These are phyloP conservation scores for Muntiacus muntjak DNA, from an alignment of 2,113 vertebrate species.

Conservation along the genomic window DNA sequence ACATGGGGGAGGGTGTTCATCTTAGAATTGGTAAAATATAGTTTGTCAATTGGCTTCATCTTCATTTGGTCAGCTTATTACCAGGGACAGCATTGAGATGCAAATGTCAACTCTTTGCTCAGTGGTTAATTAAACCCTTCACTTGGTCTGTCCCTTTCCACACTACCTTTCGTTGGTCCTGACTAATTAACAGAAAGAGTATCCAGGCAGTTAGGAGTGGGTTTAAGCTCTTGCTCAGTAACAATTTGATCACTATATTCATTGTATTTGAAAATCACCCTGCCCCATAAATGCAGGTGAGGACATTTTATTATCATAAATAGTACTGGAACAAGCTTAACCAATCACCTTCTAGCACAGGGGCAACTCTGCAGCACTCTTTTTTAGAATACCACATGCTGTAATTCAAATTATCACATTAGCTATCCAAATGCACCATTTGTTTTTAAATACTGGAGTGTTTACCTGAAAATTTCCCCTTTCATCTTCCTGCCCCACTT, in stretches of 20 bases:
- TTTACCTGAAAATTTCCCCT: constrained; percentile 63
- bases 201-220: not conserved
- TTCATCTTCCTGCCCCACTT: constrained; percentile 34
- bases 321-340: constrained; percentile 40
- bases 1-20: not conserved
- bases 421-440: constrained; percentile 70
- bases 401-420: constrained; percentile 69
- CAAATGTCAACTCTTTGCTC: constrained; percentile 4
- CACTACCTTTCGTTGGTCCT: constrained; percentile 2
- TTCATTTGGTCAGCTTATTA: not conserved
- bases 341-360: constrained; percentile 60
- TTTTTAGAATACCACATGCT: constrained; percentile 72
- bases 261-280: constrained; percentile 35
- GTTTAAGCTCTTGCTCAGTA: constrained; percentile 36
- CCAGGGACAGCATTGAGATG: constrained; percentile 18
- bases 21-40: constrained; percentile 2
- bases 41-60: not conserved
- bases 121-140: constrained; percentile 35
- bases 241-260: constrained; percentile 7
- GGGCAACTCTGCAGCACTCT: constrained; percentile 37
- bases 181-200: constrained; percentile 26
- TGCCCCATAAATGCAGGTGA: not conserved
- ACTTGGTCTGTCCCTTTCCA: not conserved
- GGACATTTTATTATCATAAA: constrained; percentile 47
- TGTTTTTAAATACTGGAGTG: constrained; percentile 68